Evolutionary conservation across 2,888 invertebrate genomes (phyloP), one percentile per base, ranked within the genome.

Genomic region (Caenorhabditis doughertyi): DNA sequence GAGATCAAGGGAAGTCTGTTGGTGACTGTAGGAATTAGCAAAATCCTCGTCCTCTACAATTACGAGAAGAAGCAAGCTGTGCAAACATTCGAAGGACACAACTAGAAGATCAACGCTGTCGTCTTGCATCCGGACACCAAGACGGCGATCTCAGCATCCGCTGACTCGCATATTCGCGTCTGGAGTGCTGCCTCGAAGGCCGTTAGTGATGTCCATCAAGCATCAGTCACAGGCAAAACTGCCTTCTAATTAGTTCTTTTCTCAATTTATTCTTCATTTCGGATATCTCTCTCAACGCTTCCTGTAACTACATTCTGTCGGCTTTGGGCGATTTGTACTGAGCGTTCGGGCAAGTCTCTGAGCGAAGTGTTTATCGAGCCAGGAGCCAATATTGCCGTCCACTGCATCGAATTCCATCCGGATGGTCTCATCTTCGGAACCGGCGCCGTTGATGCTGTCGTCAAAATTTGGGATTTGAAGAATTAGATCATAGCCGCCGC

Each of bases 381-480:
- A 8, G 82, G 85, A 21, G 60, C 80, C 3, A 67, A 81, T 16
- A 81, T 83, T 23, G 94, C 94, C 23, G 94, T 99, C 72, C 98
- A 98, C 3, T 97, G 98, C 3, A 98, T 98, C 0, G 97, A 98
- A 93, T 97, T 99, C 93, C 99, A 99, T 94, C 99, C 99, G 51
- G 99, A 99, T 93, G 99, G 99, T 85, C 94, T 99, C 83, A 99
- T 99, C 93, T 98, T 99, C 93, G 99, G 98, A 77, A 98, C 98
- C 8, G 99, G 97, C 39, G 96, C 96, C 0, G 95, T 95, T 9
- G 96, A 96, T 93, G 96, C 97, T 0, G 95, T 97, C 92, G 97
- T 99, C 9, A 98, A 98, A 93, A 98, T 99, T 92, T 99, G 99
- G 99, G 99, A 99, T 94, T 94, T 99, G 91, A 98, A 98, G 81